Base-by-base conservation (phyloP, 2,797 vertebrate species). In the Aldrovandia affinis region DNA sequence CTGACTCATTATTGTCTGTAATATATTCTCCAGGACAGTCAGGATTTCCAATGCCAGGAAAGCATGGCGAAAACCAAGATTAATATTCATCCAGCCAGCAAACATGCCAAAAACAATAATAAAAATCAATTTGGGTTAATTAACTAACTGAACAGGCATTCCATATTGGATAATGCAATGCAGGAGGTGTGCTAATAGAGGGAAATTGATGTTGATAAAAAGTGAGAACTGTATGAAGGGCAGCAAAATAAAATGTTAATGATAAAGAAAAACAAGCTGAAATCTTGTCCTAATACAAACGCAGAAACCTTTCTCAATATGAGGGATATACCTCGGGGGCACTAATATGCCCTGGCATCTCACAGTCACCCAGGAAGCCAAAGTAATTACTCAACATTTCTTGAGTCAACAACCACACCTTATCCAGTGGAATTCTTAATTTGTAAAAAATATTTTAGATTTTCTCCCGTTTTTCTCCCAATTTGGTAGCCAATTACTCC, bases 1-100 rank as follows among this genome's bases (percentile, higher is more conserved):
- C 55, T 79, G 63, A 65, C 85, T 83, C 50, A 70, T 83, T 85
- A 83, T 78, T 83, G 78, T 80, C 44, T 57, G 81, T 83, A 80
- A 85, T 83, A 68, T 81, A 42, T 47, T 79, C 33, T 59, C 85
- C 33, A 63, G 47, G 81, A 80, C 55, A 80, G 81, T 83, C 77
- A 65, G 54, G 28, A 14, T 57, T 65, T 81, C 65, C 42, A 33
- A 25, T 79, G 81, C 73, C 81, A 78, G 70, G 77, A 85, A 55
- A 25, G 47, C 47, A 70, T 6, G 30, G 25, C 15, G 73, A 82
- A 78, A 73, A 57, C 39, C 22, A 61, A 80, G 85, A 68, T 82
- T 70, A 82, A 85, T 85, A 83, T 79, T 83, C 50, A 83, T 83
- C 47, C 63, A 42, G 78, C 57, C 20, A 68, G 73, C 47, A 84